Evolutionary conservation across 35 echinoderm and acorn worm genomes (phyloP).

Genomic region (Hemicentrotus pulcherrimus): DNA sequence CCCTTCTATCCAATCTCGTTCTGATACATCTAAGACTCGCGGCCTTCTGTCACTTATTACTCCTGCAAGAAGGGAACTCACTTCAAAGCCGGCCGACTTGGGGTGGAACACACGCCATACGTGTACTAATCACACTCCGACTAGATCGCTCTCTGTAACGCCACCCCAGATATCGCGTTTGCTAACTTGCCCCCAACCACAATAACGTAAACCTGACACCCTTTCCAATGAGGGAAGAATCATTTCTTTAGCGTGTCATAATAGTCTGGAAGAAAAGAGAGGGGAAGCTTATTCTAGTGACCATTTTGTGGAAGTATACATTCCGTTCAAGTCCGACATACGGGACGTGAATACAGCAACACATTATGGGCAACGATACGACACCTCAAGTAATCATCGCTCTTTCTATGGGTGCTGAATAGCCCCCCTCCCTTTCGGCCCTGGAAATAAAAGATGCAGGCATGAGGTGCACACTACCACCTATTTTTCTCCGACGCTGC

Average conservation of each 20-base stretch:
- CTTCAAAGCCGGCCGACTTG: conserved; percentile 38
- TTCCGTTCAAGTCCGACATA: conserved; percentile 46
- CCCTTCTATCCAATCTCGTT: conserved; percentile 8
- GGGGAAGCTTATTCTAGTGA: background rate
- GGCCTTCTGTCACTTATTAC: conserved; percentile 40
- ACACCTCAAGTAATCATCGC: conserved; percentile 38
- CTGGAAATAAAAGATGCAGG: conserved; percentile 7
- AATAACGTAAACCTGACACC: conserved; percentile 47
- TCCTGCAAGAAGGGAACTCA: background rate
- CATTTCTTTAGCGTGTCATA: conserved; percentile 20
- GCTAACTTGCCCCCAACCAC: conserved; percentile 29
- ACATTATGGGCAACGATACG: conserved; percentile 33
- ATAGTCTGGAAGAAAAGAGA: conserved; percentile 23
- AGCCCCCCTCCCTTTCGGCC: conserved; percentile 24
- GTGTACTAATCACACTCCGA: conserved; percentile 40
- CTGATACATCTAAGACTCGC: conserved; percentile 30
- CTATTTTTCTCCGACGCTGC: background rate
- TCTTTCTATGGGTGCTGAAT: conserved; percentile 26
- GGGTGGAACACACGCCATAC: background rate
- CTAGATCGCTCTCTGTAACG: conserved; percentile 22
- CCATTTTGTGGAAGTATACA: background rate
- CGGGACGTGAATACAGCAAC: conserved; percentile 30
- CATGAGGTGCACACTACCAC: conserved; percentile 15
- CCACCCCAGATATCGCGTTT: conserved; percentile 27
- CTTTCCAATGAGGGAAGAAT: conserved; percentile 31